Percentiles rank a stretch among this genome's conserved stretches.
phyloP scores from a whole-genome alignment of 2,888 invertebrate genomes.

The Plebejus melissa region DNA sequence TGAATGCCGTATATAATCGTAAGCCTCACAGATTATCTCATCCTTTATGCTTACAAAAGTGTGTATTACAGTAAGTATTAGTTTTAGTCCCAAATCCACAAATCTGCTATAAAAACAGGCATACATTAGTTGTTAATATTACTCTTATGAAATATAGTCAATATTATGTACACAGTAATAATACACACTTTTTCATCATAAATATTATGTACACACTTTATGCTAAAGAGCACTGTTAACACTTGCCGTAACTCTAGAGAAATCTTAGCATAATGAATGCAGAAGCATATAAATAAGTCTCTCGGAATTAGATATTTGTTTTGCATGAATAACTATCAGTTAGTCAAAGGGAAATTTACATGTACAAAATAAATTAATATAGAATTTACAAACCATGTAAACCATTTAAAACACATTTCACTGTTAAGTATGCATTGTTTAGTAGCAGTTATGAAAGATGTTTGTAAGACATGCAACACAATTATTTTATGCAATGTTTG shows the following conservation, averaged over 20 bases:
- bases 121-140: no score
- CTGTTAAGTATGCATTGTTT: not conserved
- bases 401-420: constrained; percentile 25
- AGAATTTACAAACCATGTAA: constrained; percentile 7
- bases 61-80: not conserved
- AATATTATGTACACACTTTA: not conserved
- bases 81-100: not conserved
- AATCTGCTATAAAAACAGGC: no score
- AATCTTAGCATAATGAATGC: constrained; percentile 11
- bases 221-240: not conserved
- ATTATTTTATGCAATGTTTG: constrained; percentile 17
- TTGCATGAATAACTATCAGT: constrained; percentile 16
- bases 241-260: not conserved
- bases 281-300: constrained; percentile 13
- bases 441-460: constrained; percentile 6
- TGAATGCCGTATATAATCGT: no score
- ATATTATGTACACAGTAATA: not conserved
- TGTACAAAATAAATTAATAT: constrained; percentile 5
- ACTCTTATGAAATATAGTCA: no score
- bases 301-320: constrained; percentile 18
- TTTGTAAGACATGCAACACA: constrained; percentile 22
- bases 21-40: not conserved
- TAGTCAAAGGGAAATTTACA: constrained; percentile 10
- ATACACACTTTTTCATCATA: no score
- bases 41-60: not conserved